A percentile compares a stretch with the other conserved stretches of the same genome.
phyloP scores from a whole-genome alignment of 1,140 invertebrate species.

The Bilobella aurantiaca region DNA sequence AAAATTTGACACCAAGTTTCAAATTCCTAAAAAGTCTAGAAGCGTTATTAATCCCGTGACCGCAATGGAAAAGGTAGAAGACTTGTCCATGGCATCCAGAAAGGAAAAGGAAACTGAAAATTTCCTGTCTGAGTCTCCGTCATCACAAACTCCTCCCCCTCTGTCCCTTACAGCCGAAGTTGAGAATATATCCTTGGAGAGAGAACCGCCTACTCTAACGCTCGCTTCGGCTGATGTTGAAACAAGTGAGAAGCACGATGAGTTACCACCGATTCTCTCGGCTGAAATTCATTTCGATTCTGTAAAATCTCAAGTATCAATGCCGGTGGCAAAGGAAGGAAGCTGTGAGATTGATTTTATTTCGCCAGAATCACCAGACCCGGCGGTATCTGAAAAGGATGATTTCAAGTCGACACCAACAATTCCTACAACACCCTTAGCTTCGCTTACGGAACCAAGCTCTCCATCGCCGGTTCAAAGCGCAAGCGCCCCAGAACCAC shows the following conservation, averaged over 20 bases:
- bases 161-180: background rate
- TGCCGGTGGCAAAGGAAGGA: background rate
- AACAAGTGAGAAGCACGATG: background rate
- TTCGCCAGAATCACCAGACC: conserved; percentile 30
- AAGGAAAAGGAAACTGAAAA: background rate
- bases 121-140: background rate
- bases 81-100: background rate
- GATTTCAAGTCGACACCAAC: conserved; percentile 44
- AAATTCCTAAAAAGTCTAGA: conserved; percentile 32
- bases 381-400: conserved; percentile 8
- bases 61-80: background rate
- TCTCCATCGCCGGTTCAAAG: background rate
- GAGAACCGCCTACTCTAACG: background rate
- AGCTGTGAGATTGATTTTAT: conserved; percentile 12
- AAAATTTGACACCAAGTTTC: conserved; percentile 32
- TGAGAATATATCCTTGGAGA: background rate
- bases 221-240: background rate
- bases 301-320: too few relatives aligned
- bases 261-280: background rate
- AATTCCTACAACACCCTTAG: conserved; percentile 41
- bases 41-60: background rate
- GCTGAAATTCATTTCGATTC: background rate
- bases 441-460: conserved; percentile 39
- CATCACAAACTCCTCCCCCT: background rate
- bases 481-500: background rate